These are phyloP conservation scores for Papilio helenus DNA, from an alignment of 1,140 invertebrate genomes.

Conservation along the genomic window DNA sequence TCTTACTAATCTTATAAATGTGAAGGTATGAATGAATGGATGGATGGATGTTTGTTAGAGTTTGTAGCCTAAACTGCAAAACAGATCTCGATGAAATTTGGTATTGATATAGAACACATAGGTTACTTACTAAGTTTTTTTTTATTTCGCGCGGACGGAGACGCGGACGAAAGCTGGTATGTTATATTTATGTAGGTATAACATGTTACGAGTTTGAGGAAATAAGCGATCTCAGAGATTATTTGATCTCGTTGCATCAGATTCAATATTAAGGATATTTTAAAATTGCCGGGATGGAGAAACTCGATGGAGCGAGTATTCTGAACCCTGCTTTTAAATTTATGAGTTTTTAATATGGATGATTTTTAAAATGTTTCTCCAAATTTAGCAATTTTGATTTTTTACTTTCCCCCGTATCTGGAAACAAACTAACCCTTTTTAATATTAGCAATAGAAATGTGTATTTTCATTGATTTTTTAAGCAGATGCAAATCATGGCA, in stretches of 20 bases:
- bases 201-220: background rate
- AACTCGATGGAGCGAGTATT: background rate
- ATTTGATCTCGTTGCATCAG: slow-evolving; percentile 11
- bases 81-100: no score
- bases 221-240: slow-evolving; percentile 28
- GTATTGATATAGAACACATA: no score
- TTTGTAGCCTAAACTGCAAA: no score
- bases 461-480: background rate
- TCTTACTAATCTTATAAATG: no score
- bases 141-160: no score
- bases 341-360: background rate
- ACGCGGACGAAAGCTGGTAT: no score
- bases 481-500: background rate
- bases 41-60: no score
- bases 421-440: no score
- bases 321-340: background rate
- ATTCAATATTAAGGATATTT: slow-evolving; percentile 25
- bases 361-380: background rate
- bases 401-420: no score
- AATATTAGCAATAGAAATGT: background rate
- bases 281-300: slow-evolving; percentile 25
- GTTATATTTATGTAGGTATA: slow-evolving; percentile 3
- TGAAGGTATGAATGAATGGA: no score
- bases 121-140: no score
- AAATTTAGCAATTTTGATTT: no score